Percentiles rank a stretch among this genome's conserved stretches.
These are phyloP conservation scores for Serripes groenlandicus DNA, from an alignment of 2,888 invertebrate genomes.

Conservation along the genomic window DNA sequence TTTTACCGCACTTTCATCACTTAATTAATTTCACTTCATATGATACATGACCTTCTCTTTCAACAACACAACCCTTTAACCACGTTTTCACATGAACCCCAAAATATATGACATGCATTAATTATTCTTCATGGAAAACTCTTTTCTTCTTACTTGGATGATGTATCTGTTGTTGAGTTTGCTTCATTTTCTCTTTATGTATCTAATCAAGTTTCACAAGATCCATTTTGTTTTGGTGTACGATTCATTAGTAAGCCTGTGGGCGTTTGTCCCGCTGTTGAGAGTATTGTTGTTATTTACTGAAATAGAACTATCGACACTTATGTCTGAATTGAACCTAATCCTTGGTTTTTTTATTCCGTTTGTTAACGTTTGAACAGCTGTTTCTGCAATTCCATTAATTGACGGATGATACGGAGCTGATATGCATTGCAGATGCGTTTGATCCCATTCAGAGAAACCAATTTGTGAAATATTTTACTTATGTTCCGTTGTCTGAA, in stretches of 20 bases:
- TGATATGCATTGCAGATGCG: conserved; percentile 45
- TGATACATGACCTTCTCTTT: background rate
- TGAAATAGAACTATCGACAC: background rate
- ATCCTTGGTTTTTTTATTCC: conserved; percentile 51
- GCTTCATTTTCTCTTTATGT: conserved; percentile 11
- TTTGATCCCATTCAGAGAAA: conserved; percentile 45
- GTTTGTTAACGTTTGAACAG: conserved; percentile 68
- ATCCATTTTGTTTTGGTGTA: conserved; percentile 13
- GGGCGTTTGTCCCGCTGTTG: background rate
- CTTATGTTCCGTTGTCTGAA: conserved; percentile 62
- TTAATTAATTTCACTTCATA: conserved; percentile 1
- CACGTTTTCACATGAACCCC: conserved; percentile 6
- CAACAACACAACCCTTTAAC: background rate
- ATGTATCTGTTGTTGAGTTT: conserved; percentile 11
- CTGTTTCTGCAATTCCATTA: conserved; percentile 66
- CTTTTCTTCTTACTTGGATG: background rate
- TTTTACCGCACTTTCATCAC: background rate
- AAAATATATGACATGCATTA: conserved; percentile 8
- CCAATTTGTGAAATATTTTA: conserved; percentile 52
- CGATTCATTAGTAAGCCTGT: conserved; percentile 23
- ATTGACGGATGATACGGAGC: conserved; percentile 69
- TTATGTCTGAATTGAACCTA: background rate
- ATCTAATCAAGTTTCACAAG: conserved; percentile 20
- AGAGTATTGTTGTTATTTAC: background rate
- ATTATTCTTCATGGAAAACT: background rate